A percentile compares a stretch with the other conserved stretches of the same genome.
Conservation (phyloP, 2,888 invertebrate genomes). For the Priocnemis perturbator region DNA sequence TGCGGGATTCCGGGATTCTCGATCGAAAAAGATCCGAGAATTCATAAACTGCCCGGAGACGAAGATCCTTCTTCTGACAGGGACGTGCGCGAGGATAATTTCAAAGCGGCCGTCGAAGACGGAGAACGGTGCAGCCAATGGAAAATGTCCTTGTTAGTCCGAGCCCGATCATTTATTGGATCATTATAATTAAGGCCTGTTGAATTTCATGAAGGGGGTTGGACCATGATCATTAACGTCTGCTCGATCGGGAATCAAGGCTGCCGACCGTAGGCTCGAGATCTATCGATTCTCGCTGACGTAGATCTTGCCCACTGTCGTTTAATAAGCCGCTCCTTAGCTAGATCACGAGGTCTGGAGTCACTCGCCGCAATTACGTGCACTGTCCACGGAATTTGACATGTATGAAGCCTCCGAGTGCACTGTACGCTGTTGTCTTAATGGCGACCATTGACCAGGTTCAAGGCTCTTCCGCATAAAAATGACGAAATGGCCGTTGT, state of each 20-base stretch:
- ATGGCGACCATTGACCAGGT: no score
- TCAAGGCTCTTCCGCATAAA: no score
- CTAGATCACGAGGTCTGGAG: no score
- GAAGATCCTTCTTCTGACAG: background rate
- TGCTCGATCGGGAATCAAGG: constrained; percentile 17
- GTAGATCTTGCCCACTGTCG: constrained; percentile 17
- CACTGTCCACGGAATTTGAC: no score
- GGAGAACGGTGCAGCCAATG: background rate
- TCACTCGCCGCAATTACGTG: no score
- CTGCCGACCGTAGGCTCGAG: no score
- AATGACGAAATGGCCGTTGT: no score
- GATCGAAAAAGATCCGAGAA: no score
- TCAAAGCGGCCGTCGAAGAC: background rate
- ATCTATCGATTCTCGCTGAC: background rate
- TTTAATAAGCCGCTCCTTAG: constrained; percentile 8
- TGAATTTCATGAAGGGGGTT: constrained; percentile 48
- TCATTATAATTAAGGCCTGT: constrained; percentile 45
- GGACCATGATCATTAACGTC: constrained; percentile 25
- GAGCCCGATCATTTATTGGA: constrained; percentile 36
- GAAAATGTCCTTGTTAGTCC: constrained; percentile 35
- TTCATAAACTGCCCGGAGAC: background rate
- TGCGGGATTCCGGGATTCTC: no score
- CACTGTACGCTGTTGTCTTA: no score
- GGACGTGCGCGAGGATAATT: background rate
- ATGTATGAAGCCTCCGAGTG: no score